Conservation (phyloP, 35 echinoderm and acorn worm genomes). For the Ophiothrix spiculata region DNA sequence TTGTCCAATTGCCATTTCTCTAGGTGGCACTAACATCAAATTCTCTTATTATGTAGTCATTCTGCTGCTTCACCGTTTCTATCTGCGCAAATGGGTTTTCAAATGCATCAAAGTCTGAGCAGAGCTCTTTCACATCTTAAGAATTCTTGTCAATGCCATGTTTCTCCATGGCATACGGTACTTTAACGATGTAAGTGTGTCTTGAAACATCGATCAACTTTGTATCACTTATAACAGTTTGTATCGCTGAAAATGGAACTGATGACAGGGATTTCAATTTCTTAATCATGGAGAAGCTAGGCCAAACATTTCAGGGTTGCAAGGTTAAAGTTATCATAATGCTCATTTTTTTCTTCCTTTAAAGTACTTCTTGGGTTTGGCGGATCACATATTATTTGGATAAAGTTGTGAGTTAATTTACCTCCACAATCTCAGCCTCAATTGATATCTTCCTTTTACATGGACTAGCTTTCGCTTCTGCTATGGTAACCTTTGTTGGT, state of each 20-base stretch:
- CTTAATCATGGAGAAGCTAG: neutral
- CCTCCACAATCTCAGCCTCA: no score
- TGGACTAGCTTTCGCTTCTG: no score
- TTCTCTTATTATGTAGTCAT: neutral
- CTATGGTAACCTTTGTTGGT: no score
- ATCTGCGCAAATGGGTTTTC: slow-evolving; percentile 9
- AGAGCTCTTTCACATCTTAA: slow-evolving; percentile 17
- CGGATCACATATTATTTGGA: no score
- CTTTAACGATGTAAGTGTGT: slow-evolving; percentile 28
- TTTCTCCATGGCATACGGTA: neutral
- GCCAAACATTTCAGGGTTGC: slow-evolving; percentile 6
- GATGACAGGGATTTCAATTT: neutral
- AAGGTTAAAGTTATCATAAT: neutral
- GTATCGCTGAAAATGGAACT: slow-evolving; percentile 23
- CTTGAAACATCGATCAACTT: slow-evolving; percentile 17
- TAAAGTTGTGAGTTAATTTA: no score
- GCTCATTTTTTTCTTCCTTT: neutral
- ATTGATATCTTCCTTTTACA: no score
- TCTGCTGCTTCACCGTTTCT: slow-evolving; percentile 1
- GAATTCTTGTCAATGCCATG: slow-evolving; percentile 17
- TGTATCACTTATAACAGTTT: slow-evolving; percentile 14
- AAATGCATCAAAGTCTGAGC: slow-evolving; percentile 8
- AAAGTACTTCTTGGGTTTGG: no score
- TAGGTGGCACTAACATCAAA: slow-evolving; percentile 19
- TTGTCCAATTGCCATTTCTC: slow-evolving; percentile 21